Evolutionary conservation across 2,113 vertebrate genomes (phyloP), one percentile per base, ranked within the genome.

Genomic region (Suricata suricatta): DNA sequence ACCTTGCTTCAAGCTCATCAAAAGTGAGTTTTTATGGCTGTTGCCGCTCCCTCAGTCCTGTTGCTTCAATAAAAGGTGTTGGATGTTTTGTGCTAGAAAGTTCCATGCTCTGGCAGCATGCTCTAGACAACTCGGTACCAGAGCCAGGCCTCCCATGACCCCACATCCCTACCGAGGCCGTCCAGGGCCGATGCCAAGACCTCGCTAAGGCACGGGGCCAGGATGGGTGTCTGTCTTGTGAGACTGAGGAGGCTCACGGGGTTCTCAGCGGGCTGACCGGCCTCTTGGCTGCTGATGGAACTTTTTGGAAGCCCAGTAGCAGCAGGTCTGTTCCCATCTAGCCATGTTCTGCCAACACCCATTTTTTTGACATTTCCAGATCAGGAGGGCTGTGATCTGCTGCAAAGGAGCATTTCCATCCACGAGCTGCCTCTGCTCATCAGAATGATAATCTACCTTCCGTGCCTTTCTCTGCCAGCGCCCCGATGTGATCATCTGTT

Each of bases 371-470:
- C 47, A 64, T 98, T 96, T 98, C 88, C 96, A 94, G 86, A 96
- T 98, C 92, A 91, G 95, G 95, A 98, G 98, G 97, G 86, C 92
- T 97, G 95, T 76, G 97, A 96, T 96, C 97, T 98, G 97, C 97
- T 97, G 33, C 97, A 92, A 83, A 96, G 97, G 98, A 97, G 96
- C 93, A 96, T 96, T 94, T 84, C 95, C 95, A 71, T 97, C 97
- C 98, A 93, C 68, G 79, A 93, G 91, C 96, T 79, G 87, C 95
- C 97, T 98, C 97, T 89, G 96, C 86, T 14, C 13, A 9, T 80
- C 57, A 84, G 92, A 95, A 94, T 33, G 96, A 97, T 96, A 97
- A 97, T 97, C 95, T 97, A n/a, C 97, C 91, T 95, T 98, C 91
- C 33, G n/a, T 63, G 83, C 68, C 63, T 97, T 94, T 96, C 63